Percentiles rank a stretch among this genome's conserved stretches.
Evolutionary conservation across 2,888 invertebrate genomes (phyloP).

Genomic region (Mesorhabditis spiculigera): DNA sequence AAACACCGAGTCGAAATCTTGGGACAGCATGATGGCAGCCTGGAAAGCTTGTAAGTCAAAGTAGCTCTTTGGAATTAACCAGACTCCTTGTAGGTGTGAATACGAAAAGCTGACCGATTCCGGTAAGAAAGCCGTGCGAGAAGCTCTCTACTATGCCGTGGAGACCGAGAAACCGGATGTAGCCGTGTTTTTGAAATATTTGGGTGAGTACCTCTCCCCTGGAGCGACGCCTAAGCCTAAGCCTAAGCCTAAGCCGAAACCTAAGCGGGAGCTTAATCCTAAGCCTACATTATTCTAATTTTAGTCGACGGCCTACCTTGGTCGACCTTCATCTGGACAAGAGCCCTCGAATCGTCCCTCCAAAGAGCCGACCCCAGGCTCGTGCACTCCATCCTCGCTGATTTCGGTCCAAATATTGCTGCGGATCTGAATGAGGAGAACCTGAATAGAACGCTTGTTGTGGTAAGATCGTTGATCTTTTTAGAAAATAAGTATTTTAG

Average conservation of each 20-base stretch:
- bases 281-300: background rate
- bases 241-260: background rate
- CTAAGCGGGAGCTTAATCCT: background rate
- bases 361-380: conserved; percentile 73
- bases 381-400: conserved; percentile 73
- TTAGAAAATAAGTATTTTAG: conserved; percentile 13
- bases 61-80: too few species aligned
- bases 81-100: conserved; percentile 6
- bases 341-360: conserved; percentile 80
- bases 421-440: conserved; percentile 28
- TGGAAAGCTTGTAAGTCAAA: background rate
- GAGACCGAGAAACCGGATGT: conserved; percentile 87
- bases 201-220: too few species aligned
- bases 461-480: conserved; percentile 15
- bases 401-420: conserved; percentile 23
- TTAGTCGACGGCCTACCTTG: conserved; percentile 71
- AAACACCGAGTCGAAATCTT: conserved; percentile 72
- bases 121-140: conserved; percentile 58
- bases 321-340: conserved; percentile 86
- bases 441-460: conserved; percentile 25
- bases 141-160: conserved; percentile 89
- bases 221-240: too few species aligned
- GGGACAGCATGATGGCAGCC: conserved; percentile 74
- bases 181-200: conserved; percentile 78
- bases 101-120: conserved; percentile 16